Evolutionary conservation across 1,140 invertebrate genomes (phyloP).

Genomic region (Drosophila punjabiensis): DNA sequence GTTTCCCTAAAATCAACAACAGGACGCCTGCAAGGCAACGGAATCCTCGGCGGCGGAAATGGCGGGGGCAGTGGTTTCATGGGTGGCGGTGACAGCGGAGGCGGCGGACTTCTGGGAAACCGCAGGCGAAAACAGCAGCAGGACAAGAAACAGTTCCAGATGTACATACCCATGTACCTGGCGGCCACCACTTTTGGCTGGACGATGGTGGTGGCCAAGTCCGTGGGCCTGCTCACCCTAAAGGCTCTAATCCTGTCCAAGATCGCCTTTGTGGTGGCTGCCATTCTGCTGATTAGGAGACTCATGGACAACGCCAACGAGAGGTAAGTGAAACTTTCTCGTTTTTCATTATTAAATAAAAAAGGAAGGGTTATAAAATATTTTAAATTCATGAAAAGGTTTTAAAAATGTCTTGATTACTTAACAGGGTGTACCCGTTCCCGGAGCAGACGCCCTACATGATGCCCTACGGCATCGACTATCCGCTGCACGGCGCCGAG

Average conservation of each 20-base stretch:
- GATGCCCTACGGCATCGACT: conserved; percentile 84
- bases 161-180: conserved; percentile 87
- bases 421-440: conserved; percentile 75
- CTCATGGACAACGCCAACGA: conserved; percentile 86
- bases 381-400: not conserved
- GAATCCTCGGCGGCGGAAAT: conserved; percentile 38
- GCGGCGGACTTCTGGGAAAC: conserved; percentile 84
- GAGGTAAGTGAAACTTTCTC: conserved; percentile 57
- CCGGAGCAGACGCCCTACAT: conserved; percentile 83
- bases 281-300: conserved; percentile 87
- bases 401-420: not conserved
- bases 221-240: conserved; percentile 87
- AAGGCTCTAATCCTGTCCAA: conserved; percentile 89
- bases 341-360: not conserved
- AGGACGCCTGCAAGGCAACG: conserved; percentile 71
- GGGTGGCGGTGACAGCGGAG: conserved; percentile 60
- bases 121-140: conserved; percentile 57
- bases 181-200: conserved; percentile 88
- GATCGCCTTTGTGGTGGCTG: conserved; percentile 87
- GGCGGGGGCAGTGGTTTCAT: conserved; percentile 42
- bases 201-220: conserved; percentile 86
- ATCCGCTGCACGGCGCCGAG: conserved; percentile 71
- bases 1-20: conserved; percentile 43
- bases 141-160: conserved; percentile 87
- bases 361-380: not conserved